Evolutionary conservation across 2,113 vertebrate genomes (phyloP), one percentile per base, ranked within the genome.

Genomic region (Lagenorhynchus albirostris): DNA sequence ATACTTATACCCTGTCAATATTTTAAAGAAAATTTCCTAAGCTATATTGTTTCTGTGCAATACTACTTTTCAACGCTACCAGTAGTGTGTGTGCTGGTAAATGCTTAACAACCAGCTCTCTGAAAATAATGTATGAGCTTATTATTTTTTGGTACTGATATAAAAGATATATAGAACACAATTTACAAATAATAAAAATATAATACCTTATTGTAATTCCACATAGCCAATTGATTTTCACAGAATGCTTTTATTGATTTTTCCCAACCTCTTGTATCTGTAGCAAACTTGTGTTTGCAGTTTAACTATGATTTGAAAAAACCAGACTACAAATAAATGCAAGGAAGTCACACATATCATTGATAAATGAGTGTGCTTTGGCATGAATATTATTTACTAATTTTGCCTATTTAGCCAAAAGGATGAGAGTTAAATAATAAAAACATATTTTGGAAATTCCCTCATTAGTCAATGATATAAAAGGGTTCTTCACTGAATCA

Each of bases 161-260:
- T 80, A 93, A 68, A 79, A n/a, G 4, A 55, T 87, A 29, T 44
- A 7, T 74, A 87, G 36, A 15, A 29, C 29, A 65, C 17, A 95
- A 58, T 93, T 95, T 85, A 97, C 26, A 87, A 97, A 67, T 89
- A 83, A 67, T 82, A 91, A 95, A 95, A 91, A 91, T 80, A 20
- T 50, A 94, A 58, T 76, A 65, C 3, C 3, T 13, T 85, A 74
- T 88, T 71, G 26, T 84, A 87, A 89, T 94, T 96, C 25, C 44
- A 81, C 60, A 89, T 23, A 96, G 41, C 6, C 25, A 91, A 93
- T 62, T 94, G 70, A 96, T 94, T 87, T 97, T 96, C 71, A 67
- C 44, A 85, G 33, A 91, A 94, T 62, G 11, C 1, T 74, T 76
- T 62, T 89, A 85, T 91, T 96, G 89, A 95, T 80, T 96, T 97